Percentiles rank a stretch among this genome's conserved stretches.
phyloP scores from a whole-genome alignment of 2,888 invertebrate genomes.

The Lydus trimaculatus region DNA sequence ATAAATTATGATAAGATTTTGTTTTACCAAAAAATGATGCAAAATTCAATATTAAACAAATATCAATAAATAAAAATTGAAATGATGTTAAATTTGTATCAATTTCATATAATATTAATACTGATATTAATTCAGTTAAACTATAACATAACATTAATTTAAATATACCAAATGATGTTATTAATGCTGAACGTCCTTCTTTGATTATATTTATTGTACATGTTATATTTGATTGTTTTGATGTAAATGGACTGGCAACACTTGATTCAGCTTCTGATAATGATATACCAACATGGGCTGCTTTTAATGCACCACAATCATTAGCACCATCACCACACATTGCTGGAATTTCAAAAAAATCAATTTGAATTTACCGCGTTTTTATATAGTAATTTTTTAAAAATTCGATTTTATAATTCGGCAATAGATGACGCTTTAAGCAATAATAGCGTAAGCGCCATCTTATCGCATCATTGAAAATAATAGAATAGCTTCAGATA shows the following conservation, averaged over 20 bases:
- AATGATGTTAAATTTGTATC: constrained; percentile 68
- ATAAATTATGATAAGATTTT: constrained; percentile 61
- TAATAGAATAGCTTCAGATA: no score
- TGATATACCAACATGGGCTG: constrained; percentile 91
- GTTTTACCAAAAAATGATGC: constrained; percentile 73
- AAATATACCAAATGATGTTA: constrained; percentile 97
- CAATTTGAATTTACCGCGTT: no score
- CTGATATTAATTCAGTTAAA: constrained; percentile 88
- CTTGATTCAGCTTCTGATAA: constrained; percentile 92
- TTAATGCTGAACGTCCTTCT: constrained; percentile 91
- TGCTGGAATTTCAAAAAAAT: constrained; percentile 62
- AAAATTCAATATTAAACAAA: constrained; percentile 68
- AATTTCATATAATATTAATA: constrained; percentile 83
- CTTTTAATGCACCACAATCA: constrained; percentile 93
- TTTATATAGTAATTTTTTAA: no score
- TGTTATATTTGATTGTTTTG: constrained; percentile 81
- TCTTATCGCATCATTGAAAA: no score
- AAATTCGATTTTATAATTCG: no score
- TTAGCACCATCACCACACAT: constrained; percentile 99
- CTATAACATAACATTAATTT: constrained; percentile 98
- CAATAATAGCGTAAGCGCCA: no score
- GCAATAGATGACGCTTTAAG: no score
- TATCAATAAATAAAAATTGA: constrained; percentile 73
- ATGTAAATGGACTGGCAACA: constrained; percentile 94
- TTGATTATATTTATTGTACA: constrained; percentile 83